Evolutionary conservation across 2,888 invertebrate genomes (phyloP).

Genomic region (Conomelus anceps): DNA sequence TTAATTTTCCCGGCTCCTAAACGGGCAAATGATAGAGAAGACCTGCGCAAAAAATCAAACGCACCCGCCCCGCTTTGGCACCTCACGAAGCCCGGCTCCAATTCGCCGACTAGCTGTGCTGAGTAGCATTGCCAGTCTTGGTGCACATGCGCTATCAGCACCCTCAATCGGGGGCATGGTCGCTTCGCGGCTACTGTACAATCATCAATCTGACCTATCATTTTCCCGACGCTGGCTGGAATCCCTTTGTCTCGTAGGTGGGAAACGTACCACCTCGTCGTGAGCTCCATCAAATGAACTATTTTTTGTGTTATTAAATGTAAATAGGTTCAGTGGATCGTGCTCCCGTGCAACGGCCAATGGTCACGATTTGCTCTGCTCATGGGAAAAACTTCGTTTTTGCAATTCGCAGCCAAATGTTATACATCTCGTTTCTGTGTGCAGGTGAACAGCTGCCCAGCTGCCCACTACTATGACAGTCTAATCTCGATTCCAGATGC

Average conservation of each 20-base stretch:
- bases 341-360: slow-evolving; percentile 4
- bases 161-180: background rate
- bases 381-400: slow-evolving; percentile 2
- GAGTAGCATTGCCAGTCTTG: background rate
- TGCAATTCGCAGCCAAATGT: slow-evolving; percentile 1
- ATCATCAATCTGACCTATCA: slow-evolving; percentile 8
- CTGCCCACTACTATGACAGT: background rate
- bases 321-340: slow-evolving; percentile 9
- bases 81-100: background rate
- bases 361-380: slow-evolving; percentile 3
- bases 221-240: background rate
- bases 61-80: background rate
- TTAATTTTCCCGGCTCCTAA: background rate
- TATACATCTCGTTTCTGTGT: background rate
- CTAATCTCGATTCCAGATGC: background rate
- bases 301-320: slow-evolving; percentile 13
- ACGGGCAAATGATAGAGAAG: slow-evolving; percentile 1
- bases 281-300: slow-evolving; percentile 13
- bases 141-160: background rate
- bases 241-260: slow-evolving; percentile 11
- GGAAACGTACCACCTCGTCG: slow-evolving; percentile 11
- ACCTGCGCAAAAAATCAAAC: background rate
- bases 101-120: background rate
- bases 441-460: background rate
- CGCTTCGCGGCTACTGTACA: background rate